A percentile compares a stretch with the other conserved stretches of the same genome.
Evolutionary conservation across 64 coral and sea anemone genomes (phyloP).

Genomic region (Montipora sp.): DNA sequence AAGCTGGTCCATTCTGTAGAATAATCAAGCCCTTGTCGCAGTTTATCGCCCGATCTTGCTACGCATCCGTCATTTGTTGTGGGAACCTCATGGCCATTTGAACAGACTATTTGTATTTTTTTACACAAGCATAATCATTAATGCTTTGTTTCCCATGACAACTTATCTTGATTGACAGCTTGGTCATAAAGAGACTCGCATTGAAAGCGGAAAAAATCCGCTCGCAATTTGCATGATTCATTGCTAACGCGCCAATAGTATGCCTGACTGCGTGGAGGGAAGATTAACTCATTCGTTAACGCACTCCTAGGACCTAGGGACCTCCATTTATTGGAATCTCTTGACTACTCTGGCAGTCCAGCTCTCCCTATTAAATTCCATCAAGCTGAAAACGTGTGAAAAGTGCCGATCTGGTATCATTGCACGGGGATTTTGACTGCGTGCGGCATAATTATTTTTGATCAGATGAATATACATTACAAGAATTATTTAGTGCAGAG

Average conservation of each 20-base stretch:
- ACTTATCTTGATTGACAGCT: conserved; percentile 50
- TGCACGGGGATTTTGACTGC: background rate
- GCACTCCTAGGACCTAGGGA: background rate
- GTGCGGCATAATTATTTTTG: background rate
- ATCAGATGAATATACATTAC: background rate
- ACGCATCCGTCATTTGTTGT: background rate
- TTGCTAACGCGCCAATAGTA: background rate
- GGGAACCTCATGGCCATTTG: background rate
- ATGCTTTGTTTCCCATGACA: conserved; percentile 24
- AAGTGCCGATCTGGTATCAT: background rate
- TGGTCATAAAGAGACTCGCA: background rate
- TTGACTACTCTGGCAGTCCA: background rate
- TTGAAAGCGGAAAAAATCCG: conserved; percentile 30
- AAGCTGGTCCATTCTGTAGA: background rate
- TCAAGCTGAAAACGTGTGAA: background rate
- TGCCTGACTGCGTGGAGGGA: background rate
- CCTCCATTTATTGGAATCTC: background rate
- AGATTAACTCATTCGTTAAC: background rate
- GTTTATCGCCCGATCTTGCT: background rate
- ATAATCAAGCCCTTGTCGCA: background rate
- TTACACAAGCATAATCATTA: conserved; percentile 28
- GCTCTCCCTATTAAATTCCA: too few species aligned
- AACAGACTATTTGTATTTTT: background rate
- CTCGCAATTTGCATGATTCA: conserved; percentile 34
- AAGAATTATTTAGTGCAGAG: background rate